A percentile compares a stretch with the other conserved stretches of the same genome.
phyloP scores from a whole-genome alignment of 2,797 vertebrate species.

The Amniataba percoides region DNA sequence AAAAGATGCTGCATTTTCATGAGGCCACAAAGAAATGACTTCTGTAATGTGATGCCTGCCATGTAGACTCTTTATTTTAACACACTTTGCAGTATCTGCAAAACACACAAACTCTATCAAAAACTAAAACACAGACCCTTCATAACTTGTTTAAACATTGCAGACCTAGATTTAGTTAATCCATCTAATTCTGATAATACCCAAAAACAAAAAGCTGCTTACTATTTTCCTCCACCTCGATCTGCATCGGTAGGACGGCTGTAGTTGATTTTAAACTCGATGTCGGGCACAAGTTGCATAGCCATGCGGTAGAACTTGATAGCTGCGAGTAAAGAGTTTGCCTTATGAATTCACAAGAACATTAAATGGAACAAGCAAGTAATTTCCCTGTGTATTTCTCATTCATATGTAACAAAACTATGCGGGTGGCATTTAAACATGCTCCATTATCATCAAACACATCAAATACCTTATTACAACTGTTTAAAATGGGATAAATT shows the following conservation, averaged over 20 bases:
- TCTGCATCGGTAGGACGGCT: slow-evolving; percentile 92
- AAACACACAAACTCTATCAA: not conserved
- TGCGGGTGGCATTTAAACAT: not conserved
- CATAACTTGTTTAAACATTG: not conserved
- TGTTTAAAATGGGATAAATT: not conserved
- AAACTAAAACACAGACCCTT: not conserved
- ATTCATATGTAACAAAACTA: not conserved
- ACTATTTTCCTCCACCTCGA: slow-evolving; percentile 90
- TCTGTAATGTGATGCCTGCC: not conserved
- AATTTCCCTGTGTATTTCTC: not conserved
- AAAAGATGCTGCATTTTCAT: not conserved
- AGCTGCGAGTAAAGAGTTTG: slow-evolving; percentile 86
- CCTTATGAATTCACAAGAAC: slow-evolving; percentile 16
- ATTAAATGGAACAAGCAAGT: not conserved
- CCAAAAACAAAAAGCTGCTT: slow-evolving; percentile 62
- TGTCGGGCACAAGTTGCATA: slow-evolving; percentile 99
- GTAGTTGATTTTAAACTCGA: slow-evolving; percentile 98
- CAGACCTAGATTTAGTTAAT: not conserved
- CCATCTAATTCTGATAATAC: not conserved
- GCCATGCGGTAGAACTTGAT: slow-evolving; percentile 99
- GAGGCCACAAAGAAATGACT: not conserved
- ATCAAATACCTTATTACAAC: not conserved
- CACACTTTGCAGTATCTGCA: not conserved
- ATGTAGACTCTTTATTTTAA: not conserved
- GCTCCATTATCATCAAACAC: not conserved